phyloP scores from a whole-genome alignment of 2,113 vertebrate genomes.

The Aegithalos caudatus region DNA sequence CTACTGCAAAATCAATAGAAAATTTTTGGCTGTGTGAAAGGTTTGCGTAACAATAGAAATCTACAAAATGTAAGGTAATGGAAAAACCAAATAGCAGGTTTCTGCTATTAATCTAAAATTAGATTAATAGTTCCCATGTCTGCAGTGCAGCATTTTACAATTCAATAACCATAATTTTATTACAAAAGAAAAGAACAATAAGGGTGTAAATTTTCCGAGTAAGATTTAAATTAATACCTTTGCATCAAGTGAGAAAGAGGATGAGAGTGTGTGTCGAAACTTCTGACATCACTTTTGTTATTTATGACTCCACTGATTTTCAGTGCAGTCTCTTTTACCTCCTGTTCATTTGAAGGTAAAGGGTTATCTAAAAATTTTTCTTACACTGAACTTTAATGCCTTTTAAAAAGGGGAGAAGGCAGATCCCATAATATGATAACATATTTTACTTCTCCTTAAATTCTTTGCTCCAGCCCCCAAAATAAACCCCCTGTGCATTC shows the following conservation, averaged over 20 bases:
- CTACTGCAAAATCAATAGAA: slow-evolving; percentile 26
- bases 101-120: background rate
- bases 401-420: background rate
- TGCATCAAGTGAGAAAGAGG: background rate
- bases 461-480: background rate
- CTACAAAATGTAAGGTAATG: background rate
- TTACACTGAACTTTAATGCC: background rate
- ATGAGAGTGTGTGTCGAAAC: background rate
- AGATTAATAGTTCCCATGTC: background rate
- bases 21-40: background rate
- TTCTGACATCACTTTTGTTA: background rate
- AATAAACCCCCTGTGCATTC: fast-evolving
- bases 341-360: background rate
- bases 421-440: fast-evolving
- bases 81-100: background rate
- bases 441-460: background rate
- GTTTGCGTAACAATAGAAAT: background rate
- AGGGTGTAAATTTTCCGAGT: background rate
- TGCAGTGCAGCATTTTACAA: background rate
- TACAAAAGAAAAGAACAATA: background rate
- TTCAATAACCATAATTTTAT: background rate
- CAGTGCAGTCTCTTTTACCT: background rate
- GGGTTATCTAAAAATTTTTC: fast-evolving
- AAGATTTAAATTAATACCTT: background rate
- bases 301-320: background rate